Evolutionary conservation across 2,797 vertebrate genomes (phyloP).

Genomic region (Hapalemur alaotrensis): DNA sequence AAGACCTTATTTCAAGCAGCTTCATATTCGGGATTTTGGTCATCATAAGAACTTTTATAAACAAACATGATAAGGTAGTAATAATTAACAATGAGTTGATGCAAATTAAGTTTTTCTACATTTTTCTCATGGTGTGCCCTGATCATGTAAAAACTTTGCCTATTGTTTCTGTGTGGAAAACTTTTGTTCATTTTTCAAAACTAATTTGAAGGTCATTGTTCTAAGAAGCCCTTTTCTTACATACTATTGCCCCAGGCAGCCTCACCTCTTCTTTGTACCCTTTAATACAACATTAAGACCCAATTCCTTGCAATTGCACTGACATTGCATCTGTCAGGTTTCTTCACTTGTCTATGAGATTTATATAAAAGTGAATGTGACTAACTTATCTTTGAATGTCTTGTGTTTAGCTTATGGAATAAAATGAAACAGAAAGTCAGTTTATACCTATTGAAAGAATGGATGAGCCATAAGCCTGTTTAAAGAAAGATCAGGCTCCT

Average conservation of each 20-base stretch:
- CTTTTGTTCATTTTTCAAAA: background rate
- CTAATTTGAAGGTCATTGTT: background rate
- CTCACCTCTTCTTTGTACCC: background rate
- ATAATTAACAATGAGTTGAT: background rate
- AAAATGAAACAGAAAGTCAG: slow-evolving; percentile 19
- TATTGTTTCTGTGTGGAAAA: background rate
- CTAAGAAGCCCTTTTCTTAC: background rate
- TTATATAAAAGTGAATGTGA: background rate
- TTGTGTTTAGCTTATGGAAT: background rate
- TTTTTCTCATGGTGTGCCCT: background rate
- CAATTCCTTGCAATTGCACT: background rate
- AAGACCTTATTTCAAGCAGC: background rate
- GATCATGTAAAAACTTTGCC: background rate
- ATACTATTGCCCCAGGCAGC: background rate
- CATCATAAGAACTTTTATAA: background rate
- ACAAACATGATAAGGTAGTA: background rate
- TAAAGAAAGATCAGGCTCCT: background rate
- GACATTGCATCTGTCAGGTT: background rate
- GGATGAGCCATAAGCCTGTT: slow-evolving; percentile 9
- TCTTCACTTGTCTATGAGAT: background rate
- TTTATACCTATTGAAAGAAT: slow-evolving; percentile 14
- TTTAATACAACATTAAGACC: background rate
- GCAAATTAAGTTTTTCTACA: background rate
- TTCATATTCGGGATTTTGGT: background rate
- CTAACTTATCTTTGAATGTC: background rate